phyloP scores from a whole-genome alignment of 2,113 vertebrate genomes.

The Tretioscincus oriximinensis region DNA sequence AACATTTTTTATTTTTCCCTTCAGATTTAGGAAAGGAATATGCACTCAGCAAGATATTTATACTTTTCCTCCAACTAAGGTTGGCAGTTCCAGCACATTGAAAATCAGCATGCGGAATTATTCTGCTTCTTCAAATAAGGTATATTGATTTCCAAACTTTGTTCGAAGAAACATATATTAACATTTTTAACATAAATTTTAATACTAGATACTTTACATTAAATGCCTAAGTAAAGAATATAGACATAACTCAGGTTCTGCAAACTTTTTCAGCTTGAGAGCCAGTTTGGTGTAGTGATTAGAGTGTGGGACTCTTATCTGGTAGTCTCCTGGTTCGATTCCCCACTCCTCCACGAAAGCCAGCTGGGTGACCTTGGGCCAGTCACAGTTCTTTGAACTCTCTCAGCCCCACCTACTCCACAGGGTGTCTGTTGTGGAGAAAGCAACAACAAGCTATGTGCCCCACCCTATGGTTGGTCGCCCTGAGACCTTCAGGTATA shows the following conservation, averaged over 20 bases:
- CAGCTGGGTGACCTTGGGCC: no score
- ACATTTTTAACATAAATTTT: background rate
- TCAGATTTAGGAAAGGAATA: slow-evolving; percentile 75
- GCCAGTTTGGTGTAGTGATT: no score
- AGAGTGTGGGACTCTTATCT: no score
- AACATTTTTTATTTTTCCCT: slow-evolving; percentile 6
- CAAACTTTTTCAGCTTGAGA: background rate
- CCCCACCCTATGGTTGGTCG: no score
- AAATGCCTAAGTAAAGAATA: background rate
- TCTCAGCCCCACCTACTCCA: no score
- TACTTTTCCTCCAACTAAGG: slow-evolving; percentile 78
- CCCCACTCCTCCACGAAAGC: no score
- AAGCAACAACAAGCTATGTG: no score
- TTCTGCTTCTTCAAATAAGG: slow-evolving; percentile 78
- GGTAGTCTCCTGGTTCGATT: no score
- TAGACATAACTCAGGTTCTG: background rate
- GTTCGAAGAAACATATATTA: background rate
- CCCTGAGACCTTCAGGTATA: no score
- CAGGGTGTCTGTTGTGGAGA: no score
- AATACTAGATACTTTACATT: background rate
- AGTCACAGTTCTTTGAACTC: no score
- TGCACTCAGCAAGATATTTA: slow-evolving; percentile 87
- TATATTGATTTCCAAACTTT: slow-evolving; percentile 61
- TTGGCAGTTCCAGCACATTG: slow-evolving; percentile 80
- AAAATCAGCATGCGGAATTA: slow-evolving; percentile 92